Evolutionary conservation across 2,888 invertebrate genomes (phyloP).

Genomic region (Caprella mutica): DNA sequence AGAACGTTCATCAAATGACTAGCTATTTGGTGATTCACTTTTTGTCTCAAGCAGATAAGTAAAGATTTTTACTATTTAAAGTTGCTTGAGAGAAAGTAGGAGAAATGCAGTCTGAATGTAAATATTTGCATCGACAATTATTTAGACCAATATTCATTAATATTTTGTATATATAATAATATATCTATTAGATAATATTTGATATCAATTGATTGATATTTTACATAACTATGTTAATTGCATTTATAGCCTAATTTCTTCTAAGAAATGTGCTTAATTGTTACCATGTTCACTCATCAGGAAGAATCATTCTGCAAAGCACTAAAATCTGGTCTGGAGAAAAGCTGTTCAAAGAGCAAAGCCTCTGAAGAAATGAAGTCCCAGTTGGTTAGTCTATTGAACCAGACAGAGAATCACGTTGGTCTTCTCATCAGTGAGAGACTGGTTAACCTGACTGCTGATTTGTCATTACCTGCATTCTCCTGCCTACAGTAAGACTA

Average conservation of each 20-base stretch:
- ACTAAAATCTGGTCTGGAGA: conserved; percentile 20
- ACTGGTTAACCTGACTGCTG: conserved; percentile 28
- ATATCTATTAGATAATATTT: not conserved
- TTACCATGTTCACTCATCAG: conserved; percentile 12
- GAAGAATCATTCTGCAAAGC: conserved; percentile 20
- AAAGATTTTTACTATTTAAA: no score
- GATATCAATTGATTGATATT: not conserved
- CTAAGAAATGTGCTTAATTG: no score
- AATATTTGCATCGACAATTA: not conserved
- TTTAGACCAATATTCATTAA: conserved; percentile 2
- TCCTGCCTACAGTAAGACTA: conserved; percentile 18
- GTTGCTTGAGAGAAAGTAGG: no score
- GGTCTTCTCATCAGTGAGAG: conserved; percentile 30
- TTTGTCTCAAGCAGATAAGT: no score
- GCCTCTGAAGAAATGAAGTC: conserved; percentile 18
- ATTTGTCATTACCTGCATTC: conserved; percentile 28
- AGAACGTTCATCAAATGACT: no score
- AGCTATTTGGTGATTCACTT: no score
- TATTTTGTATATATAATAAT: conserved; percentile 3
- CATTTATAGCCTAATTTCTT: no score
- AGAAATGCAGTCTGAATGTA: not conserved
- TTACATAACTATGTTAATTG: not conserved
- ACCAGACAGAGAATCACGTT: conserved; percentile 25
- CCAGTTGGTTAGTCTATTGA: conserved; percentile 17
- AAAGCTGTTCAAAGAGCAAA: conserved; percentile 14